Conservation (phyloP, 2,797 vertebrate species). For the Chromis chromis region DNA sequence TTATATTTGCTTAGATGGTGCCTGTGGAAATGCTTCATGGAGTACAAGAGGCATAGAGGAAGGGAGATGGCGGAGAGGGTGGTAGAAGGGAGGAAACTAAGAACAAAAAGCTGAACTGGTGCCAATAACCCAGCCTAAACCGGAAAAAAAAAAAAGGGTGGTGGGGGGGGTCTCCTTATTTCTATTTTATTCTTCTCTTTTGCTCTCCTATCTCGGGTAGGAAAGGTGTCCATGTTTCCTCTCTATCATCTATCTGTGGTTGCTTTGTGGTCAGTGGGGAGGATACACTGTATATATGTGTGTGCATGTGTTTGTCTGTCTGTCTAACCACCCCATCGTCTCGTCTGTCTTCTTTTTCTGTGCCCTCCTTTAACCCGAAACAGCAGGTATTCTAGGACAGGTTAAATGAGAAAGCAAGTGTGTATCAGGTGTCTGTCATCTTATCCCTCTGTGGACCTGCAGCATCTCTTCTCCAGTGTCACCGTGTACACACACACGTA, state of each 20-base stretch:
- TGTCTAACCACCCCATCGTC: conserved; percentile 34
- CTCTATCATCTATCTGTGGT: conserved; percentile 70
- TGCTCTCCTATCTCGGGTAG: conserved; percentile 36
- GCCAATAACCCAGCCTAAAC: conserved; percentile 83
- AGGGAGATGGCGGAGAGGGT: conserved; percentile 62
- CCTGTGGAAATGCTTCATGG: conserved; percentile 56
- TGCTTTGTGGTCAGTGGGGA: conserved; percentile 62
- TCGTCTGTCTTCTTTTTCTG: conserved; percentile 44
- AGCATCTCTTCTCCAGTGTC: conserved; percentile 72
- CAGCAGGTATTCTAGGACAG: conserved; percentile 78
- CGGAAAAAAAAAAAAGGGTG: conserved; percentile 27
- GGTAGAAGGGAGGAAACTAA: conserved; percentile 72
- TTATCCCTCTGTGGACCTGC: conserved; percentile 75
- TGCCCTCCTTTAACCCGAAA: conserved; percentile 75
- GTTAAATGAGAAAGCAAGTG: conserved; percentile 82
- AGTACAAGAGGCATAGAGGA: conserved; percentile 54
- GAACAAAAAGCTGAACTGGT: conserved; percentile 86
- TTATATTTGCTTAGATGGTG: conserved; percentile 57
- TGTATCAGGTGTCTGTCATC: conserved; percentile 84
- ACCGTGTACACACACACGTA: conserved; percentile 38
- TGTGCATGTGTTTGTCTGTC: conserved; percentile 15
- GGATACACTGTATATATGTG: conserved; percentile 44
- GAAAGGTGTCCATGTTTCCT: conserved; percentile 54
- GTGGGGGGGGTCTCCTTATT: conserved; percentile 30
- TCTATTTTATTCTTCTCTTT: conserved; percentile 31